Conservation (phyloP, 2,113 vertebrate genomes). For the Chunga burmeisteri region DNA sequence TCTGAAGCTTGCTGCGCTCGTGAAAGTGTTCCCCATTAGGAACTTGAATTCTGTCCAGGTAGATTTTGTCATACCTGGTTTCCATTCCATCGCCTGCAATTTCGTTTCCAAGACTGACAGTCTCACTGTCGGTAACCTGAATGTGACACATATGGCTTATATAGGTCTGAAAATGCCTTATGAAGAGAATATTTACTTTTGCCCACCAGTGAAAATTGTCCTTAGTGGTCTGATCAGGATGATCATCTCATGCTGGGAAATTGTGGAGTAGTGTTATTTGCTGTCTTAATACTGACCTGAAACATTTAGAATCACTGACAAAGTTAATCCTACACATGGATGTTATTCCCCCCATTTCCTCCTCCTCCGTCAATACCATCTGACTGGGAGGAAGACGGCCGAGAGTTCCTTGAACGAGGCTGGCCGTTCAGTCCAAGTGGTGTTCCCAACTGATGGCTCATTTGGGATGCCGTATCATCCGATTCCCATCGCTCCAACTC, state of each 20-base stretch:
- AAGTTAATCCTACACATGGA: conserved; percentile 71
- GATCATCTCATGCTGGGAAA: neutral
- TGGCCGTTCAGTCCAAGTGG: conserved; percentile 70
- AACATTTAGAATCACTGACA: neutral
- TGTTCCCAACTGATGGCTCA: conserved; percentile 81
- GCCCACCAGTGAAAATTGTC: neutral
- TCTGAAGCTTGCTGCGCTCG: neutral
- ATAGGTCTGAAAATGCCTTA: neutral
- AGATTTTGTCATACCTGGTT: neutral
- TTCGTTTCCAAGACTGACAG: neutral
- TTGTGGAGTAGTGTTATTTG: neutral
- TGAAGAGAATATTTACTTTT: neutral
- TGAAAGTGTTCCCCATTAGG: neutral
- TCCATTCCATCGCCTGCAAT: neutral
- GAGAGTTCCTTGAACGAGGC: conserved; percentile 74
- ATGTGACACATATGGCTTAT: neutral
- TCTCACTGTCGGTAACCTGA: neutral
- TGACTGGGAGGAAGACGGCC: conserved; percentile 88
- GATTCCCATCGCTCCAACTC: conserved; percentile 94
- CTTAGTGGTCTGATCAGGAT: neutral
- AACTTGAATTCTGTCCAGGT: neutral
- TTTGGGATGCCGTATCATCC: conserved; percentile 85
- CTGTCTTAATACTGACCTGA: neutral
- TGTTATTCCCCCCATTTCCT: conserved; percentile 32
- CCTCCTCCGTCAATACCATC: conserved; percentile 79